Conservation (phyloP, 2,888 invertebrate species). For the Abscondita cerata region DNA sequence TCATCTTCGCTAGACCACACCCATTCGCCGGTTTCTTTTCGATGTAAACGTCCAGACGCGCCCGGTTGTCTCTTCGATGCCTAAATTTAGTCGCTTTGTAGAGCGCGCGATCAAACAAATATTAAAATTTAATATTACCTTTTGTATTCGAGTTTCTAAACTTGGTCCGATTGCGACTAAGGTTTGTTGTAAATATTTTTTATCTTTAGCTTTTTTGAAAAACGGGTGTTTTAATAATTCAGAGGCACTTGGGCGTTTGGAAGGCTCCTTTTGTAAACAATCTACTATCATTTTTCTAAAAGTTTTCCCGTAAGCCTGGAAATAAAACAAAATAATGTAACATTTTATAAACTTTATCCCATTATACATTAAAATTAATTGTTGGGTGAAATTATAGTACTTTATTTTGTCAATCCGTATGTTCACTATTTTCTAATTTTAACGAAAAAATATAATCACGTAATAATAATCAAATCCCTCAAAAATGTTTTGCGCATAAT, state of each 20-base stretch:
- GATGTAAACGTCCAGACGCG: slow-evolving; percentile 83
- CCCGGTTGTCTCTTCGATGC: slow-evolving; percentile 84
- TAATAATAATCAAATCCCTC: too few species aligned
- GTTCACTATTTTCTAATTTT: too few species aligned
- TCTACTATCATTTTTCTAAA: slow-evolving; percentile 97
- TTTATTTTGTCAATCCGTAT: too few species aligned
- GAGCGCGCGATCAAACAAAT: not conserved
- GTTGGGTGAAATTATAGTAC: too few species aligned
- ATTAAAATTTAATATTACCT: slow-evolving; percentile 63
- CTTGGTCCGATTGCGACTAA: slow-evolving; percentile 86
- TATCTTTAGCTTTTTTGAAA: slow-evolving; percentile 97
- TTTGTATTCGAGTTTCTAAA: slow-evolving; percentile 89
- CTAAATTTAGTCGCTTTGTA: slow-evolving; percentile 47
- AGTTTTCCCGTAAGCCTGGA: slow-evolving; percentile 88
- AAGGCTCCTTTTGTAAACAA: slow-evolving; percentile 95
- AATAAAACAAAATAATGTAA: too few species aligned
- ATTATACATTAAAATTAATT: too few species aligned
- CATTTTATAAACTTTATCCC: too few species aligned
- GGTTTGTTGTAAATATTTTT: slow-evolving; percentile 85
- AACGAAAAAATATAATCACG: too few species aligned
- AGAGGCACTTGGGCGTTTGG: slow-evolving; percentile 92
- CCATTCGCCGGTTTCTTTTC: slow-evolving; percentile 97
- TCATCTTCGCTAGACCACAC: slow-evolving; percentile 97
- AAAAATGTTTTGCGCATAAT: too few species aligned
- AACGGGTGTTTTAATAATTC: slow-evolving; percentile 97